phyloP scores from a whole-genome alignment of 2,797 vertebrate species.

The Kryptolebias ocellatus region DNA sequence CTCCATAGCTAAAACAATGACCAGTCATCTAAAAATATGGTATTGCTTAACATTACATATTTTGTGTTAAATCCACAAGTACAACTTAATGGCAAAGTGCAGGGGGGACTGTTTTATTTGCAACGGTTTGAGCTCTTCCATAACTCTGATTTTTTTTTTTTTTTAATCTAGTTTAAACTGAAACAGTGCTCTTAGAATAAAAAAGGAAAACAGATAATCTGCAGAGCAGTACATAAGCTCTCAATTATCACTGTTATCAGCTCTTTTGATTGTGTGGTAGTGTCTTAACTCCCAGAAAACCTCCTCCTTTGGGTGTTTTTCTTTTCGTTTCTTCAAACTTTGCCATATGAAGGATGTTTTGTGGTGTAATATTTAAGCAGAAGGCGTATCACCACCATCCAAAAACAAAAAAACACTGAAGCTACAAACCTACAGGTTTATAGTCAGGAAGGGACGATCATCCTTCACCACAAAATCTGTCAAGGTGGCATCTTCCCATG shows the following conservation, averaged over 20 bases:
- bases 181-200: too few relatives aligned
- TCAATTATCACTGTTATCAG: neutral
- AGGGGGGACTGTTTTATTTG: conserved; percentile 2
- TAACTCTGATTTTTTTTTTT: too few relatives aligned
- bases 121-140: too few relatives aligned
- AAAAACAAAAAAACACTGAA: too few relatives aligned
- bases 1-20: conserved; percentile 17
- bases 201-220: too few relatives aligned
- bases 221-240: neutral
- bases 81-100: neutral
- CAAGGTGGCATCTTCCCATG: too few relatives aligned
- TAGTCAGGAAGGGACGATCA: too few relatives aligned
- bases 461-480: too few relatives aligned
- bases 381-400: too few relatives aligned
- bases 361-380: too few relatives aligned
- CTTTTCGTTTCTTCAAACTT: neutral
- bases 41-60: conserved; percentile 3
- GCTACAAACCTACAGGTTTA: too few relatives aligned
- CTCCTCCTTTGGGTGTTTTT: neutral
- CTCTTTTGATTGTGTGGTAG: neutral
- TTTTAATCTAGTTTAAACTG: too few relatives aligned
- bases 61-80: conserved; percentile 12
- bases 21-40: conserved; percentile 10
- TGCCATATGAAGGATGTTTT: neutral
- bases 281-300: neutral